Percentiles rank a stretch among this genome's conserved stretches.
Evolutionary conservation across 2,797 vertebrate genomes (phyloP).

Genomic region (Chiloscyllium punctatum): DNA sequence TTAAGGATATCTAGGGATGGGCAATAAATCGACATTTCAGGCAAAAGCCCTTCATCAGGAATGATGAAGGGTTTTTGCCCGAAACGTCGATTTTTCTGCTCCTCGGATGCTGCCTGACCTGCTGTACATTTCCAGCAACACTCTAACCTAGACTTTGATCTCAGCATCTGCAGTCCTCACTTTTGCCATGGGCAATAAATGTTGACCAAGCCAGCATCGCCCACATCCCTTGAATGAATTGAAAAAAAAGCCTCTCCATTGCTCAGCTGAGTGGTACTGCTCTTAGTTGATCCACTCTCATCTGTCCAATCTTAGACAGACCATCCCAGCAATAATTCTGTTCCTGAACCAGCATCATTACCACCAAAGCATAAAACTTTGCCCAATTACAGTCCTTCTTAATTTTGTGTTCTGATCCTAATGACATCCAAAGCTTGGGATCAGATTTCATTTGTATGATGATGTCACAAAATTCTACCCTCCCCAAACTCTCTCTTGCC

Average conservation of each 20-base stretch:
- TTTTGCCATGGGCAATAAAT: too few species aligned
- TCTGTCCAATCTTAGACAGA: background rate
- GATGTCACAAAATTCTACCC: background rate
- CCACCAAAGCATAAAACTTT: background rate
- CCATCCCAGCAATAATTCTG: background rate
- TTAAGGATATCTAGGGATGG: too few species aligned
- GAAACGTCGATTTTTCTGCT: too few species aligned
- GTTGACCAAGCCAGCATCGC: too few species aligned
- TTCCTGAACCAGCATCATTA: background rate
- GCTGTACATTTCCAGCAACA: too few species aligned
- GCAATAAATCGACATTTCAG: too few species aligned
- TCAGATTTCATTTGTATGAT: background rate
- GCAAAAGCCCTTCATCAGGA: too few species aligned
- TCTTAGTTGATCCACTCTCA: background rate
- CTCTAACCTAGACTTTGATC: too few species aligned
- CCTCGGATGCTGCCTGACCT: too few species aligned
- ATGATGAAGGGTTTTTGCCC: too few species aligned
- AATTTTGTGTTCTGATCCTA: background rate
- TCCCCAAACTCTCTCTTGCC: background rate
- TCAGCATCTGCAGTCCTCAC: too few species aligned
- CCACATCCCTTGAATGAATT: too few species aligned
- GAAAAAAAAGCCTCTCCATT: background rate
- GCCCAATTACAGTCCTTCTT: background rate
- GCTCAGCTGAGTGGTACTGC: background rate
- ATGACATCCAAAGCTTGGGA: background rate